These are phyloP conservation scores for Passerina amoena DNA, from an alignment of 2,113 vertebrate species.

Conservation along the genomic window DNA sequence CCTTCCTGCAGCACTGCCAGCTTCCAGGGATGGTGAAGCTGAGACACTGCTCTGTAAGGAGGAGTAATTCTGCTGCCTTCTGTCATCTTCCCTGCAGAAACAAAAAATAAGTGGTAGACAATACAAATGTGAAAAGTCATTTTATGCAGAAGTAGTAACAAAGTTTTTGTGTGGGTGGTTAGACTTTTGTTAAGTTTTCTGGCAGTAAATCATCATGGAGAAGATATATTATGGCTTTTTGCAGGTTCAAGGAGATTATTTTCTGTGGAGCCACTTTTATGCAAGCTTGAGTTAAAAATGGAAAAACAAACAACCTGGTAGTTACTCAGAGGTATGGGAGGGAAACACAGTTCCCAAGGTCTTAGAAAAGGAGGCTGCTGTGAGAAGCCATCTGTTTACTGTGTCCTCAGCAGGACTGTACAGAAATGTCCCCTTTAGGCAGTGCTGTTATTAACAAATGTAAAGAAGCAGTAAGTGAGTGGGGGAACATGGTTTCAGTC, in stretches of 20 bases:
- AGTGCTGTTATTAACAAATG: slow-evolving; percentile 29
- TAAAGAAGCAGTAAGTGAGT: slow-evolving; percentile 24
- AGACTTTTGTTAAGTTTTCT: neutral
- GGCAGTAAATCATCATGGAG: neutral
- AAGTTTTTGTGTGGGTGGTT: neutral
- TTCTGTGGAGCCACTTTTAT: slow-evolving; percentile 19
- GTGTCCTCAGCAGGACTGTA: slow-evolving; percentile 8
- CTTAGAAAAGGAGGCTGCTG: slow-evolving; percentile 12
- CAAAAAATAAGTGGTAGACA: neutral
- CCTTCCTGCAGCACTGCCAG: neutral
- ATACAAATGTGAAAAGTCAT: neutral
- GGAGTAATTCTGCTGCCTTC: neutral
- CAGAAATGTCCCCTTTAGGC: slow-evolving; percentile 28
- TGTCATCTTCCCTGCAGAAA: neutral
- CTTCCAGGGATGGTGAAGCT: neutral
- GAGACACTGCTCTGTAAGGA: neutral
- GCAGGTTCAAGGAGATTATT: neutral
- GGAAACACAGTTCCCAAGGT: slow-evolving; percentile 12
- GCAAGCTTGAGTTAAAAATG: slow-evolving; percentile 22
- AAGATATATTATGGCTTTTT: neutral
- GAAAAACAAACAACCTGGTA: slow-evolving; percentile 51
- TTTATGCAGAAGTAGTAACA: neutral
- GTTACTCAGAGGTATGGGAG: slow-evolving; percentile 7
- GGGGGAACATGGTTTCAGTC: neutral
- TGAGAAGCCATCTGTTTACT: neutral